Evolutionary conservation across 1,140 invertebrate genomes (phyloP).

Genomic region (Cataglyphis hispanica): DNA sequence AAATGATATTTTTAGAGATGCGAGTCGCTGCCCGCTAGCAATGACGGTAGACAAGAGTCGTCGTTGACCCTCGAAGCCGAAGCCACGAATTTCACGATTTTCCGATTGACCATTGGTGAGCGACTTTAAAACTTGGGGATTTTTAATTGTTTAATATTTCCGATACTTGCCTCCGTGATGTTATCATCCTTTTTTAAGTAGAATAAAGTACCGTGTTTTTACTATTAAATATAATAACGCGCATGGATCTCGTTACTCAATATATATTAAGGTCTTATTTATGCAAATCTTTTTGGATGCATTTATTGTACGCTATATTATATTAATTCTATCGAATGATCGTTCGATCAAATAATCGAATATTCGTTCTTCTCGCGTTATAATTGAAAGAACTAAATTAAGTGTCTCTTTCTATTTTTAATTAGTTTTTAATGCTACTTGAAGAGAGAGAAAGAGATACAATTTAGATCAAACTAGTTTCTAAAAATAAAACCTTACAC

Average conservation of each 20-base stretch:
- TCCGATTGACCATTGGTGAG: constrained; percentile 66
- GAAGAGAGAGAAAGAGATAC: too few relatives aligned
- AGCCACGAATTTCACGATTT: constrained; percentile 37
- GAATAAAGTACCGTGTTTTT: background rate
- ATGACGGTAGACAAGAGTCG: constrained; percentile 66
- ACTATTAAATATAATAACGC: background rate
- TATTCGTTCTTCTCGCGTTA: too few relatives aligned
- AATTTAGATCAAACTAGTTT: constrained; percentile 41
- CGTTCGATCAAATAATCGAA: too few relatives aligned
- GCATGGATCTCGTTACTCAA: background rate
- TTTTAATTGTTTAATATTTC: background rate
- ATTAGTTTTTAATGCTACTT: constrained; percentile 16
- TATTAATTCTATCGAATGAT: background rate
- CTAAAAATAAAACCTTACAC: constrained; percentile 67
- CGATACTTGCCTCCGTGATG: background rate
- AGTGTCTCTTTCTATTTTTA: constrained; percentile 14
- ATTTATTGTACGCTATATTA: background rate
- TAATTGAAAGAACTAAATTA: background rate
- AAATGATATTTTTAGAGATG: constrained; percentile 76
- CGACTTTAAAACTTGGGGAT: background rate
- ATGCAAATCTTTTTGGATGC: too few relatives aligned
- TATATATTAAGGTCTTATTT: background rate
- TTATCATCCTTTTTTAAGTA: background rate
- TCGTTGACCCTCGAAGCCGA: constrained; percentile 64
- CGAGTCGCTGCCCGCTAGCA: constrained; percentile 67